Base-by-base conservation (phyloP, 2,888 invertebrate species). In the Agrochola macilenta region DNA sequence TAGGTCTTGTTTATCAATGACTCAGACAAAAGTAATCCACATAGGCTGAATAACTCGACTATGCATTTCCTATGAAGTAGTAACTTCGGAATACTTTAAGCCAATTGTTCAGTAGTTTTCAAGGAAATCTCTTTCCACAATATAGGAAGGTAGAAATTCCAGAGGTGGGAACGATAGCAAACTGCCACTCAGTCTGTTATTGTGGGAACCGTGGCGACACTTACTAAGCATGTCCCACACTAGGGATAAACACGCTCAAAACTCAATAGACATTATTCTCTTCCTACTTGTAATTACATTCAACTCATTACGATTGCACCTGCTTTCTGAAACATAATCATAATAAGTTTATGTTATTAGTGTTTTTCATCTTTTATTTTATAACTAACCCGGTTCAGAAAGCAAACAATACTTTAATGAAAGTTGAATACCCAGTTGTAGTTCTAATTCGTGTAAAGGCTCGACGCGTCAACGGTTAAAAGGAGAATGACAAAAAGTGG, bases 161-260 rank as follows among this genome's bases (percentile, higher is more conserved):
- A 58, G 49, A 39, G 72, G 7, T 17, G n/a, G 14, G 30, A 65
- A 77, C 43, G 14, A 52, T 46, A 23, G 20, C 20, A 30, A 23
- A 68, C 8, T 52, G 49, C 14, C 5, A 23, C 61, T 52, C 52
- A 52, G 52, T 23, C 23, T 23, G 17, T 60, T 3, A n/a, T 0
- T 63, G 63, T 63, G 63, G 39, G 72, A 70, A 49, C n/a, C 20
- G 20, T 12, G 54, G 11, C 35, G 54, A 39, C 61, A 39, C 69
- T 46, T 49, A 26, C 54, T 39, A 11, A 54, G 17, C 23, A n/a
- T 52, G 52, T 52, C 20, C 52, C 52, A 52, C 52, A 20, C 23
- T 23, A 52, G 52, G 23, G 23, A 52, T 23, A 52, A 52, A 52
- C 52, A 52, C 23, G 52, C 52, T 52, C 52, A 52, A 20, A 52